Evolutionary conservation across 2,888 invertebrate genomes (phyloP), one percentile per base, ranked within the genome.

Genomic region (Cynaeus angustus): DNA sequence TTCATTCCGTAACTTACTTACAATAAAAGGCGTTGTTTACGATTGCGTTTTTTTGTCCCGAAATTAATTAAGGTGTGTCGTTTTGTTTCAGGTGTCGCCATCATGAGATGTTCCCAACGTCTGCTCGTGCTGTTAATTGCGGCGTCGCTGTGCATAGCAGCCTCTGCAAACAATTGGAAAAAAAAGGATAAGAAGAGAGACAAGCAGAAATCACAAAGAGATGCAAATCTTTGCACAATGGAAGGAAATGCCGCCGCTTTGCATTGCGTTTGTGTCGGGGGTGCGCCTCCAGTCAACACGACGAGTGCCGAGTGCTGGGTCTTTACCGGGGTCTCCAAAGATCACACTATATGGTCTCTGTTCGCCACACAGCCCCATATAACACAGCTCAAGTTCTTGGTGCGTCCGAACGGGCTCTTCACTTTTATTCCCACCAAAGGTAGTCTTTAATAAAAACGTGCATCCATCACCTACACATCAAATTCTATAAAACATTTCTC

Each of bases 221-320:
- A 70, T 37, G 59, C 73, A 33, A 78, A 78, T 71, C 76, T 78
- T 5, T 80, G 80, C 72, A 76, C 76, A 55, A 71, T 71, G 71
- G 67, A 71, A 28, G 71, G 67, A 38, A 71, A 71, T 52, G 50
- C 71, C 16, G 71, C 64, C 26, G 71, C 71, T 48, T 50, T 71
- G 68, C 91, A 89, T 78, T 93, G 93, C 84, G 89, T 90, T 81
- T 93, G 93, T 81, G 88, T 90, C 77, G 88, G 87, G 62, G 86
- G 87, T 50, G 86, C 87, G 65, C 86, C 74, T 33, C 79, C 87
- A 67, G 81, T 82, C 37, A 86, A 89, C 78, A 92, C 91, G 14
- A 90, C 91, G 45, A 91, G 91, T 77, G 92, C 92, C 50, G 92
- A 92, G 83, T 95, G 95, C 83, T 91, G 91, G 90, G 89, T 94